phyloP scores from a whole-genome alignment of 2,888 invertebrate genomes.

The Drosophila lacicola region DNA sequence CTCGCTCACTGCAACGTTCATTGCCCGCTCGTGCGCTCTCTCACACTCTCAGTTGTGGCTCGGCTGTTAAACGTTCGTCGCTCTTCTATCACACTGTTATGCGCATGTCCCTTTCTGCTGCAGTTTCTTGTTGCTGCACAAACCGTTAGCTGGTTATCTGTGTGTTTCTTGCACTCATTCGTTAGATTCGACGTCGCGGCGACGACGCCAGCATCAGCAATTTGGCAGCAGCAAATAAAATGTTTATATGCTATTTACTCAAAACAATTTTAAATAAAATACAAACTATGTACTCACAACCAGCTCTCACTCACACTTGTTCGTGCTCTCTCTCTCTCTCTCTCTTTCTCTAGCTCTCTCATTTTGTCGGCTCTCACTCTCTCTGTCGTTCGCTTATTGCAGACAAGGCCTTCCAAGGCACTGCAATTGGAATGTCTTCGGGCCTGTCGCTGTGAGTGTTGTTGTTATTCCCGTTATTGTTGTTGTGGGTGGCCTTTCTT shows the following conservation, averaged over 20 bases:
- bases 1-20: slow-evolving; percentile 37
- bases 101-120: slow-evolving; percentile 64
- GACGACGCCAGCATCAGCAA: slow-evolving; percentile 31
- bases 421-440: slow-evolving; percentile 79
- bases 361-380: slow-evolving; percentile 17
- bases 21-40: slow-evolving; percentile 42
- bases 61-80: slow-evolving; percentile 24
- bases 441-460: slow-evolving; percentile 46
- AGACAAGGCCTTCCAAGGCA: slow-evolving; percentile 64
- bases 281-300: slow-evolving; percentile 53
- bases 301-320: slow-evolving; percentile 18
- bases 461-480: slow-evolving; percentile 52
- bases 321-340: slow-evolving; percentile 9
- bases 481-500: slow-evolving; percentile 63
- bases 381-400: slow-evolving; percentile 45
- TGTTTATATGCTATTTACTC: slow-evolving; percentile 80
- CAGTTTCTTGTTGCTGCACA: slow-evolving; percentile 63
- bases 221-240: slow-evolving; percentile 78
- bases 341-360: slow-evolving; percentile 14
- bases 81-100: slow-evolving; percentile 50
- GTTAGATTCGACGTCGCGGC: slow-evolving; percentile 40
- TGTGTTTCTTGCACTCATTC: slow-evolving; percentile 42
- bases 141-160: slow-evolving; percentile 41
- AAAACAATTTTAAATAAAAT: slow-evolving; percentile 81
- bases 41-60: slow-evolving; percentile 24